Evolutionary conservation across 2,888 invertebrate species (phyloP), one percentile per base, ranked within the genome.

Genomic region (Ichneumon xanthorius): DNA sequence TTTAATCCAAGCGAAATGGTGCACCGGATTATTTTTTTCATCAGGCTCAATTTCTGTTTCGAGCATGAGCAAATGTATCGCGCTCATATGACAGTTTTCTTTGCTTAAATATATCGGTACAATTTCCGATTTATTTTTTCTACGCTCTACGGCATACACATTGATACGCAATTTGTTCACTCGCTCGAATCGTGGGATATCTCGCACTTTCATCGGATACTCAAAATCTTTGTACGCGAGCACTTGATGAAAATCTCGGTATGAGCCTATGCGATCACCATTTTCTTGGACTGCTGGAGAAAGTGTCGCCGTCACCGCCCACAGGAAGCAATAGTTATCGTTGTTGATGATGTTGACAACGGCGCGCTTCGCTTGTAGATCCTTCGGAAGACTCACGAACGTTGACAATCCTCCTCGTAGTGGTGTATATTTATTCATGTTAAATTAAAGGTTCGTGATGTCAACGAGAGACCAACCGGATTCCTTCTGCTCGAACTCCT

Each of bases 401-500:
- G n/a, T n/a, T n/a, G n/a, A n/a, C n/a, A n/a, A n/a, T n/a, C n/a
- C n/a, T n/a, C n/a, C n/a, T n/a, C n/a, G n/a, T n/a, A n/a, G n/a
- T n/a, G n/a, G n/a, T n/a, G n/a, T n/a, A n/a, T n/a, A n/a, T 53
- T 78, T 82, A 55, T 83, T 86, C 4, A 88, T 82, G 45, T 80
- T 85, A 11, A 79, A 45, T 22, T n/a, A 16, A 4, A 85, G 53
- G 33, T 80, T 78, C 5, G 84, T 30, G 9, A 87, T 89, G 71
- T 88, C 86, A n/a, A 45, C 19, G 55, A 89, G 80, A 19, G 79
- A 65, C 88, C 88, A 90, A 4, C 88, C 88, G 5, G 87, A 88
- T 71, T 89, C 89, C 11, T 84, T 77, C 40, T 88, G 86, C 67
- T 88, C 84, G 77, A 89, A 88, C 50, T 89, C 88, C 79, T 88